A percentile compares a stretch with the other conserved stretches of the same genome.
Evolutionary conservation across 2,113 vertebrate genomes (phyloP).

Genomic region (Alethe diademata): DNA sequence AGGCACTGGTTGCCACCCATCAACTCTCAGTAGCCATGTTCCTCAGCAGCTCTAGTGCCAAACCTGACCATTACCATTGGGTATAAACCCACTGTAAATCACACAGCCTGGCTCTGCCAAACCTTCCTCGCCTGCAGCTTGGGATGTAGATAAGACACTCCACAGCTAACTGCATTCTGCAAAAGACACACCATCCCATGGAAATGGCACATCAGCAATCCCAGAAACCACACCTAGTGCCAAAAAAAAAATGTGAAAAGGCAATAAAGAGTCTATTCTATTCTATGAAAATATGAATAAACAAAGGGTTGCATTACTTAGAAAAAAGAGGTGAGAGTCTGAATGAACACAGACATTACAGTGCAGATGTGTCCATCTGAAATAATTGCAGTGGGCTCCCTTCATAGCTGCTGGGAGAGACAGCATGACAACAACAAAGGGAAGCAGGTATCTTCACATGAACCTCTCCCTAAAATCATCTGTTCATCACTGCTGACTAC

Average conservation of each 20-base stretch:
- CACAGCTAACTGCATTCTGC: neutral
- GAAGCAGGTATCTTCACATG: neutral
- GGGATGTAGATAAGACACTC: neutral
- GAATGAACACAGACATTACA: neutral
- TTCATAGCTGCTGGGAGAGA: neutral
- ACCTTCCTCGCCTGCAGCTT: neutral
- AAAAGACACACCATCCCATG: neutral
- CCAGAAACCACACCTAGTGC: neutral
- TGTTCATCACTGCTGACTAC: neutral
- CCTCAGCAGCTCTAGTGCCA: neutral
- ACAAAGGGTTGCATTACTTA: neutral
- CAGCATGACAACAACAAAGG: neutral
- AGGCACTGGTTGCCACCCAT: neutral
- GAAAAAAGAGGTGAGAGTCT: neutral
- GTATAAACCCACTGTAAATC: neutral
- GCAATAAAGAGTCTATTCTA: neutral
- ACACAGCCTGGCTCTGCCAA: neutral
- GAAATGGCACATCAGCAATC: neutral
- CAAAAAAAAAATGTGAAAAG: neutral
- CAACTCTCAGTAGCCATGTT: neutral
- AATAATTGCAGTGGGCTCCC: neutral
- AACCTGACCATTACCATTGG: neutral
- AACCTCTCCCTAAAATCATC: neutral
- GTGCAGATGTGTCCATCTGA: neutral
- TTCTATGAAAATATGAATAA: neutral